Base-by-base conservation (phyloP, 1,140 invertebrate genomes). In the Zaprionus tsacasi region DNA sequence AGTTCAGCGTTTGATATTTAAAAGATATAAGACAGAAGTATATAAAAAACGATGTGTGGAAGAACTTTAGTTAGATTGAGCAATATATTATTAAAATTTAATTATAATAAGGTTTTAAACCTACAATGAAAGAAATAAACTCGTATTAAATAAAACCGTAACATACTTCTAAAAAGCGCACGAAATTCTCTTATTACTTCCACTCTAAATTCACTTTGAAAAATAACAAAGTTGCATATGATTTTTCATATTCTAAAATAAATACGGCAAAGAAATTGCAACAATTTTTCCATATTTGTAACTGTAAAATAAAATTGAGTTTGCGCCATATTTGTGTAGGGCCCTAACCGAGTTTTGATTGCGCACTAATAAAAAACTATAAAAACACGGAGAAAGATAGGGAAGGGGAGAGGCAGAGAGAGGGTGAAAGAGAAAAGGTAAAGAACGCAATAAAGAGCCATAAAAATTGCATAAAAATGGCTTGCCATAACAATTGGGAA, bases 381-480 rank as follows among this genome's bases (percentile, higher is more conserved):
- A 50, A 50, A 50, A 50, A 25, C n/a, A 6, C 7, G 15, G 40
- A 45, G 33, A 35, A 10, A 35, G 4, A 35, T 21, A 21, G 21
- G 21, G 2, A 21, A 21, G 0, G 7, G 6, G n/a, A 45, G 40
- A n/a, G 7, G 7, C 33, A 35, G 33, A 7, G 7, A n/a, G n/a
- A 45, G 40, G 27, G 38, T n/a, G 13, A n/a, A 15, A 45, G 40
- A 45, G 40, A 45, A 45, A 17, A 45, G 40, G 45, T 50, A 50
- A 50, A 50, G 17, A 7, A 17, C 45, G 15, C 17, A 48, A 48
- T 21, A 43, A 43, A 48, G 45, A 6, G 17, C 45, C 45, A 50
- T 50, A 50, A 21, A 50, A 50, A 50, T 50, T 50, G 45, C 17
- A 50, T 50, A 50, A 50, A 50, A 50, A 50, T 25, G 8, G 17